Evolutionary conservation across 1,140 invertebrate species (phyloP).

Genomic region (Pantala flavescens): DNA sequence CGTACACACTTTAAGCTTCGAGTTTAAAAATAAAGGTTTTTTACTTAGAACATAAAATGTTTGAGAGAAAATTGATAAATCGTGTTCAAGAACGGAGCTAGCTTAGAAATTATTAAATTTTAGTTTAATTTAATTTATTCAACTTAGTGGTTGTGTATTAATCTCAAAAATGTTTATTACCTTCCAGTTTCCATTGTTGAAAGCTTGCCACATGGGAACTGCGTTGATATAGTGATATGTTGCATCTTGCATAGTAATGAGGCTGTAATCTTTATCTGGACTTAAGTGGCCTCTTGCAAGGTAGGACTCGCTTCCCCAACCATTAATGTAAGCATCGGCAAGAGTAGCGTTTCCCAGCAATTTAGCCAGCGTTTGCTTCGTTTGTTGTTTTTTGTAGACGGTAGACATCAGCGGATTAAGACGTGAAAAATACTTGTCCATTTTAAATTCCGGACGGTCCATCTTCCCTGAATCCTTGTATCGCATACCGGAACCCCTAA

Average conservation of each 20-base stretch:
- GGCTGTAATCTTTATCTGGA: slow-evolving; percentile 42
- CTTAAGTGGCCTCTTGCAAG: slow-evolving; percentile 42
- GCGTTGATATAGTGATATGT: slow-evolving; percentile 44
- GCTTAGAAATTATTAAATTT: too few species aligned
- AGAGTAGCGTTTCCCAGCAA: neutral
- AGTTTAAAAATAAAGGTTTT: too few species aligned
- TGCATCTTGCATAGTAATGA: slow-evolving; percentile 35
- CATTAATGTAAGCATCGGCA: neutral
- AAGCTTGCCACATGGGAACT: slow-evolving; percentile 42
- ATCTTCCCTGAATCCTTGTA: neutral
- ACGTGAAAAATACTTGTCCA: neutral
- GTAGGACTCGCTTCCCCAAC: slow-evolving; percentile 19
- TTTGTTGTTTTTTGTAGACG: neutral
- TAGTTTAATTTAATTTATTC: too few species aligned
- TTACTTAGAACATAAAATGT: too few species aligned
- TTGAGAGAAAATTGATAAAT: too few species aligned
- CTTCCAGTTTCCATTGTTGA: slow-evolving; percentile 40
- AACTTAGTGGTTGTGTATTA: too few species aligned
- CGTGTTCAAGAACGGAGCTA: too few species aligned
- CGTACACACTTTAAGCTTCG: too few species aligned
- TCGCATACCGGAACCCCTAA: neutral
- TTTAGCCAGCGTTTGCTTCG: neutral
- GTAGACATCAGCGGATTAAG: neutral
- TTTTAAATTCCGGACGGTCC: neutral
- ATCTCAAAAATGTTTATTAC: too few species aligned